phyloP scores from a whole-genome alignment of 2,888 invertebrate genomes.

The Bruchidius siliquastri region DNA sequence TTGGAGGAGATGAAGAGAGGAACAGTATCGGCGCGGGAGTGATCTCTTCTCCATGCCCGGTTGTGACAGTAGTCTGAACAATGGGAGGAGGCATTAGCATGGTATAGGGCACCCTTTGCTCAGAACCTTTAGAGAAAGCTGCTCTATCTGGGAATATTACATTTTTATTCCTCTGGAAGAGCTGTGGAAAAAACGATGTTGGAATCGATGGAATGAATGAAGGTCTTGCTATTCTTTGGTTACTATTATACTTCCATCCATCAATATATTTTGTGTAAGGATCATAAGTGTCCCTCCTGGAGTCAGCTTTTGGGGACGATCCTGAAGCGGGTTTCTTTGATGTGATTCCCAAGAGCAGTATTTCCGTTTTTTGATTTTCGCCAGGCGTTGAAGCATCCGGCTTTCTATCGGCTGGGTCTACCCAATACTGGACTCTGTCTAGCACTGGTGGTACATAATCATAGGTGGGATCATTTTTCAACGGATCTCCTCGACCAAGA shows the following conservation, averaged over 20 bases:
- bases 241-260: conserved; percentile 45
- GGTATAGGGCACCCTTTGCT: conserved; percentile 57
- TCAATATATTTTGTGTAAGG: conserved; percentile 51
- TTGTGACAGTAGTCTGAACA: neutral
- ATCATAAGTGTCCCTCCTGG: conserved; percentile 44
- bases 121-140: conserved; percentile 43
- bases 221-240: conserved; percentile 40
- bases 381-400: conserved; percentile 52
- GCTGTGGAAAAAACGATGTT: conserved; percentile 32
- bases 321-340: conserved; percentile 59
- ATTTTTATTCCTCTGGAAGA: conserved; percentile 34
- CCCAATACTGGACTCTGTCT: conserved; percentile 77
- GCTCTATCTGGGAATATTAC: conserved; percentile 26
- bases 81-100: conserved; percentile 67
- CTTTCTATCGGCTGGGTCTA: conserved; percentile 58
- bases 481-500: conserved; percentile 73
- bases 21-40: conserved; percentile 7
- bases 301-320: conserved; percentile 39
- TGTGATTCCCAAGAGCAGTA: conserved; percentile 64
- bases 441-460: conserved; percentile 79
- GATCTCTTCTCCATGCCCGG: conserved; percentile 42
- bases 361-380: conserved; percentile 59
- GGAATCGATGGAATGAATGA: conserved; percentile 46
- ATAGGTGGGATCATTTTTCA: conserved; percentile 80
- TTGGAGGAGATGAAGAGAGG: conserved; percentile 18